Percentiles rank a stretch among this genome's conserved stretches.
These are phyloP conservation scores for Eudemis profundana DNA, from an alignment of 2,888 invertebrate genomes.

Conservation along the genomic window DNA sequence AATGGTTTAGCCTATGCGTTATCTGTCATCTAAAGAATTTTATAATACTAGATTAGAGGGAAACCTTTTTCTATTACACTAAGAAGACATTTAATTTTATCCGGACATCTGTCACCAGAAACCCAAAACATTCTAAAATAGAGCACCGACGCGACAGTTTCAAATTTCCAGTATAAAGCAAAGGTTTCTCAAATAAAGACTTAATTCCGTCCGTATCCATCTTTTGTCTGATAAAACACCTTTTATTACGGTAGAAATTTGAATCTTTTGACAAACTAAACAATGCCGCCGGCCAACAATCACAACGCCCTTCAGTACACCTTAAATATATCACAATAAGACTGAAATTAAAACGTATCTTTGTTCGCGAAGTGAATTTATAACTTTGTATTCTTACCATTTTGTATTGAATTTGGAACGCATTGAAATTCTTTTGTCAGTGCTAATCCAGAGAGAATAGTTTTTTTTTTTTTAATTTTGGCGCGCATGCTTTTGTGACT, in stretches of 20 bases:
- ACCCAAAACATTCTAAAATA: slow-evolving; percentile 32
- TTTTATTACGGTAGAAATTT: slow-evolving; percentile 44
- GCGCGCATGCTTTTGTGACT: slow-evolving; percentile 48
- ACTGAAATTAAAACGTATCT: not conserved
- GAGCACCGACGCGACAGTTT: slow-evolving; percentile 42
- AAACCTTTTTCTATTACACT: not conserved
- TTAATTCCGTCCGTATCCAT: slow-evolving; percentile 46
- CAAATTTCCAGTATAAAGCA: slow-evolving; percentile 40
- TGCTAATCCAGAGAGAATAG: slow-evolving; percentile 60
- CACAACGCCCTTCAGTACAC: not conserved
- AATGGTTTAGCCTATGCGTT: too few species aligned
- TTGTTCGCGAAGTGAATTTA: not conserved
- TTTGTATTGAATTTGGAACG: slow-evolving; percentile 45
- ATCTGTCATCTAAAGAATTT: too few species aligned
- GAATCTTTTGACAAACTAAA: slow-evolving; percentile 29
- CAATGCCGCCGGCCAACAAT: not conserved
- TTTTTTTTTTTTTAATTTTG: slow-evolving; percentile 49
- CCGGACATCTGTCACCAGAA: slow-evolving; percentile 25
- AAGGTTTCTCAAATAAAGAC: slow-evolving; percentile 45
- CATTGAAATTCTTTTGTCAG: slow-evolving; percentile 54
- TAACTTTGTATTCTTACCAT: slow-evolving; percentile 18
- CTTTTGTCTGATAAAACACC: slow-evolving; percentile 43
- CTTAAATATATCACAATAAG: not conserved
- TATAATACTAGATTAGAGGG: too few species aligned
- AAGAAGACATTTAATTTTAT: slow-evolving; percentile 21